Evolutionary conservation across 92 coral and sea anemone genomes (phyloP).

Genomic region (Zoanthus sansibaricus): DNA sequence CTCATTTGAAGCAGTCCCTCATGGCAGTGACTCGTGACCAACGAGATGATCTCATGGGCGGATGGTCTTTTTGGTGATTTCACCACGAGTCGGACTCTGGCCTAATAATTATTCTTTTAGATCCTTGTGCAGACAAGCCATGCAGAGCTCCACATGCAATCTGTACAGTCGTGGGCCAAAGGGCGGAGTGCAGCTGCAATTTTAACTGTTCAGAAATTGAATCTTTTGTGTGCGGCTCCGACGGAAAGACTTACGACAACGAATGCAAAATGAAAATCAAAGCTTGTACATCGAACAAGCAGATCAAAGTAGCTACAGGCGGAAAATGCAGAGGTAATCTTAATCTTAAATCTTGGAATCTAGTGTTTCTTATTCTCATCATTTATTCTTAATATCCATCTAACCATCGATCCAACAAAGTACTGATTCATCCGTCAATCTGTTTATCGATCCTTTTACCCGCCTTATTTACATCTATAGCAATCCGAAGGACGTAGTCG

Average conservation of each 20-base stretch:
- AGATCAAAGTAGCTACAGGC: conserved; percentile 7
- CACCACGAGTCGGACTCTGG: no score
- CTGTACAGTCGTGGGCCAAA: conserved; percentile 1
- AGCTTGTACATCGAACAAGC: conserved; percentile 1
- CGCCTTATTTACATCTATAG: background rate
- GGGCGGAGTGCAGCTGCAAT: conserved; percentile 21
- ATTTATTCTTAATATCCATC: background rate
- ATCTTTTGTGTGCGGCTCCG: conserved; percentile 24
- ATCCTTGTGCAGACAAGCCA: conserved; percentile 28
- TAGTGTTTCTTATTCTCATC: background rate
- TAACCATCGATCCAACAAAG: background rate
- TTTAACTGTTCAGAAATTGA: background rate
- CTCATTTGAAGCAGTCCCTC: no score
- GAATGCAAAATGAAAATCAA: conserved; percentile 6
- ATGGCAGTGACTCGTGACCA: no score
- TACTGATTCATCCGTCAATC: background rate
- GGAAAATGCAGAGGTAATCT: conserved; percentile 28
- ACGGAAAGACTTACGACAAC: conserved; percentile 32
- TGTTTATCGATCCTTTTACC: background rate
- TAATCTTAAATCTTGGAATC: background rate
- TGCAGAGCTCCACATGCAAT: conserved; percentile 31
- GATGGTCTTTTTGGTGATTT: no score
- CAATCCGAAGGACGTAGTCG: background rate
- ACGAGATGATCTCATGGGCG: no score
- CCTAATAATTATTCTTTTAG: no score